A percentile compares a stretch with the other conserved stretches of the same genome.
Conservation (phyloP, 2,113 vertebrate species). For the Butorides virescens region DNA sequence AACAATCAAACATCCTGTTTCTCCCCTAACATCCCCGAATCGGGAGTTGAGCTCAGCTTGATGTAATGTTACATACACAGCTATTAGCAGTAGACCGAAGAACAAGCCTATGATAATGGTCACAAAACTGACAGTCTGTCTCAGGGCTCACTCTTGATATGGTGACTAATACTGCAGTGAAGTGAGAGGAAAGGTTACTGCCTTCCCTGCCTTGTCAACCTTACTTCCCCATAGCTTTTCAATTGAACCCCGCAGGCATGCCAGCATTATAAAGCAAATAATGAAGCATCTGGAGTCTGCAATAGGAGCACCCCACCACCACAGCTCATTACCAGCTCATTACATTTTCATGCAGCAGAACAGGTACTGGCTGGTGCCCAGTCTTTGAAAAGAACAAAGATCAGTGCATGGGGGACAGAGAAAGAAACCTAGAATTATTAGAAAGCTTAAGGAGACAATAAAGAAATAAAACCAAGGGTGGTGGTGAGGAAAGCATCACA, state of each 20-base stretch:
- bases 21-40: not conserved
- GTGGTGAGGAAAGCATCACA: not conserved
- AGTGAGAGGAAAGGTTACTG: not conserved
- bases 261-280: not conserved
- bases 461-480: not conserved
- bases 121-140: not conserved
- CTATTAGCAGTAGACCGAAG: not conserved
- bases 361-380: not conserved
- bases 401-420: not conserved
- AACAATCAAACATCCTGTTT: not conserved
- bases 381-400: not conserved
- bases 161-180: not conserved
- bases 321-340: not conserved
- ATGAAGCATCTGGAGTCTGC: not conserved
- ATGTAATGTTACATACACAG: not conserved
- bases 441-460: not conserved
- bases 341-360: not conserved
- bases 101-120: not conserved
- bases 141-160: not conserved
- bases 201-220: not conserved
- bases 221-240: not conserved
- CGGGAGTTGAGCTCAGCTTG: not conserved
- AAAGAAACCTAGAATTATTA: not conserved
- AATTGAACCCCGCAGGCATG: not conserved
- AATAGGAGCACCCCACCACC: not conserved